Evolutionary conservation across 2,888 invertebrate species (phyloP).

Genomic region (Notodonta ziczac): DNA sequence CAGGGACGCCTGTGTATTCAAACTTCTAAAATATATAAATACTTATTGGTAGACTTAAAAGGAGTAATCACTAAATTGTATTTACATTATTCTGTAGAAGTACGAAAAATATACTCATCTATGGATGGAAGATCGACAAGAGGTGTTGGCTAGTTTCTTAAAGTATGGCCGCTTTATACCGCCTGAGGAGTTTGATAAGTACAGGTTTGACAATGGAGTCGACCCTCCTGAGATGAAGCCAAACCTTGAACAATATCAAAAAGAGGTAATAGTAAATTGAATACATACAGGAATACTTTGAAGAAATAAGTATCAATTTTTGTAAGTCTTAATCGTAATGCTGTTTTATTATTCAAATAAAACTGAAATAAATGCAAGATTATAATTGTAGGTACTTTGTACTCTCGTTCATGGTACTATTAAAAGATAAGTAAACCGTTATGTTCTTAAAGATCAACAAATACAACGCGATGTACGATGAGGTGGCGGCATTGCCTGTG

Average conservation of each 20-base stretch:
- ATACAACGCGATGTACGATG: slow-evolving; percentile 91
- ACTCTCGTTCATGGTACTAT: too few relatives aligned
- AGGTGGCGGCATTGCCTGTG: slow-evolving; percentile 88
- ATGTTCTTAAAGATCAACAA: slow-evolving; percentile 87
- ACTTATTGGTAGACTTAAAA: neutral
- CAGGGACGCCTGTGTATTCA: too few relatives aligned
- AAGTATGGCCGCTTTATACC: slow-evolving; percentile 90
- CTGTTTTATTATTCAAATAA: too few relatives aligned
- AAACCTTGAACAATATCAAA: slow-evolving; percentile 88
- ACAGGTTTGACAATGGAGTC: slow-evolving; percentile 69
- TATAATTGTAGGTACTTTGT: too few relatives aligned
- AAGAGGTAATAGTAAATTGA: slow-evolving; percentile 78
- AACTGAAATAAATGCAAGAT: too few relatives aligned
- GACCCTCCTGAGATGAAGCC: slow-evolving; percentile 86
- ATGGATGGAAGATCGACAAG: slow-evolving; percentile 92
- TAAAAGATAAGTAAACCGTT: too few relatives aligned
- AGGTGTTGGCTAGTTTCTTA: slow-evolving; percentile 90
- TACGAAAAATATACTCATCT: slow-evolving; percentile 90
- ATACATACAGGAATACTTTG: neutral
- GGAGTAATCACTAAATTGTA: neutral
- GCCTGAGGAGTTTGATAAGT: slow-evolving; percentile 88
- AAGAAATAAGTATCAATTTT: too few relatives aligned
- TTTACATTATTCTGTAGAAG: slow-evolving; percentile 47
- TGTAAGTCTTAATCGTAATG: too few relatives aligned
- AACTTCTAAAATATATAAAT: neutral